Percentiles rank a stretch among this genome's conserved stretches.
These are phyloP conservation scores for Leptodactylus fallax DNA, from an alignment of 2,797 vertebrate genomes.

Conservation along the genomic window DNA sequence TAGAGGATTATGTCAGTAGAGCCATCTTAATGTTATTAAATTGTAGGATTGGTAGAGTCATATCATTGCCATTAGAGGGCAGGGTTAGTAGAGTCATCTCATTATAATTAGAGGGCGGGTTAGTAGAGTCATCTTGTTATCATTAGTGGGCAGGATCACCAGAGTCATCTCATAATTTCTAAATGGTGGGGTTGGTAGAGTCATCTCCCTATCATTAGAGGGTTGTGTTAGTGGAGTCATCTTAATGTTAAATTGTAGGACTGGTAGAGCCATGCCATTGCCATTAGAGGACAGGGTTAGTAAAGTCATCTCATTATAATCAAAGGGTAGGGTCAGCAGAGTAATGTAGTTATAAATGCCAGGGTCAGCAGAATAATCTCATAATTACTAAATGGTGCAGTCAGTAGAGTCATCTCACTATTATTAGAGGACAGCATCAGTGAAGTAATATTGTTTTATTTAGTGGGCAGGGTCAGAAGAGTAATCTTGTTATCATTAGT, in stretches of 20 bases:
- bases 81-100: background rate
- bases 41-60: no score
- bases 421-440: background rate
- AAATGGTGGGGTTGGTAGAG: no score
- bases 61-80: background rate
- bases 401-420: background rate
- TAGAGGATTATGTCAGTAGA: background rate
- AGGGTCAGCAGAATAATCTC: background rate
- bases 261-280: background rate
- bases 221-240: background rate
- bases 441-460: background rate
- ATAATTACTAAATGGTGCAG: background rate
- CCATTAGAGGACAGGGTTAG: background rate
- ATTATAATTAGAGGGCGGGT: background rate
- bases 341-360: background rate
- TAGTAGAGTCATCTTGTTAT: no score
- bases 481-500: background rate
- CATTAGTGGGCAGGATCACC: background rate
- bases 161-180: background rate
- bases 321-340: background rate
- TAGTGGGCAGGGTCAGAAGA: background rate
- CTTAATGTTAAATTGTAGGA: background rate
- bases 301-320: background rate
- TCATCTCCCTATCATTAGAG: background rate
- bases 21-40: background rate